Conservation (phyloP, 2,888 invertebrate species). For the Ormyrus nitidulus region DNA sequence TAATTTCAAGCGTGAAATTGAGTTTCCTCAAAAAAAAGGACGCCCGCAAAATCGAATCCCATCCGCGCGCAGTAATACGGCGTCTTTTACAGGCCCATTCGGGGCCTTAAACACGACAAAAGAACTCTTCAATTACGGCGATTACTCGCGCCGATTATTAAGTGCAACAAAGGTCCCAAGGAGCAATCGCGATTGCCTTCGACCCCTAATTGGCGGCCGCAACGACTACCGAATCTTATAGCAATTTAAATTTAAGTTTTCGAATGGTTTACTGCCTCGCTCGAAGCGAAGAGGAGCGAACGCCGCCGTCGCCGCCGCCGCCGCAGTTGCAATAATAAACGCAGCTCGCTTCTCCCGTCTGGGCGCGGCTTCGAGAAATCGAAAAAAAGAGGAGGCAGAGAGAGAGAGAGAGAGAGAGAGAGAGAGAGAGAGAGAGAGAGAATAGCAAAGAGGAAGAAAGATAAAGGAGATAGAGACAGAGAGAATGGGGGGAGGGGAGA, state of each 20-base stretch:
- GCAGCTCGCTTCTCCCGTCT: slow-evolving; percentile 17
- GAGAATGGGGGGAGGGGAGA: not conserved
- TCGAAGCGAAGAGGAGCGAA: not conserved
- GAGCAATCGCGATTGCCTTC: not conserved
- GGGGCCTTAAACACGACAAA: not conserved
- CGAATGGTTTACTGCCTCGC: slow-evolving; percentile 13
- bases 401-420: not conserved
- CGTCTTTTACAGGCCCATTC: not conserved
- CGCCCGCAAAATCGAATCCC: slow-evolving; percentile 5
- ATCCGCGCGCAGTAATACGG: not conserved
- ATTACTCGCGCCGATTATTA: slow-evolving; percentile 24
- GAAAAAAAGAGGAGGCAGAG: not conserved
- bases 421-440: not conserved
- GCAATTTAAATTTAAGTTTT: slow-evolving; percentile 23
- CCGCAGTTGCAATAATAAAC: slow-evolving; percentile 39
- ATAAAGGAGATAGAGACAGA: not conserved
- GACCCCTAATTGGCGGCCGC: not conserved
- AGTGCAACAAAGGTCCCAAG: slow-evolving; percentile 11
- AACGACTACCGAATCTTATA: slow-evolving; percentile 13
- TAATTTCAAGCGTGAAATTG: slow-evolving; percentile 32
- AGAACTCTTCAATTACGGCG: slow-evolving; percentile 27
- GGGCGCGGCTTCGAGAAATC: slow-evolving; percentile 36
- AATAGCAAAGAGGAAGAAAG: not conserved
- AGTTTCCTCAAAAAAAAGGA: slow-evolving; percentile 4
- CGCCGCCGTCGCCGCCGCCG: not conserved